Base-by-base conservation (phyloP, 2,797 vertebrate species). In the Aulostomus chinensis region DNA sequence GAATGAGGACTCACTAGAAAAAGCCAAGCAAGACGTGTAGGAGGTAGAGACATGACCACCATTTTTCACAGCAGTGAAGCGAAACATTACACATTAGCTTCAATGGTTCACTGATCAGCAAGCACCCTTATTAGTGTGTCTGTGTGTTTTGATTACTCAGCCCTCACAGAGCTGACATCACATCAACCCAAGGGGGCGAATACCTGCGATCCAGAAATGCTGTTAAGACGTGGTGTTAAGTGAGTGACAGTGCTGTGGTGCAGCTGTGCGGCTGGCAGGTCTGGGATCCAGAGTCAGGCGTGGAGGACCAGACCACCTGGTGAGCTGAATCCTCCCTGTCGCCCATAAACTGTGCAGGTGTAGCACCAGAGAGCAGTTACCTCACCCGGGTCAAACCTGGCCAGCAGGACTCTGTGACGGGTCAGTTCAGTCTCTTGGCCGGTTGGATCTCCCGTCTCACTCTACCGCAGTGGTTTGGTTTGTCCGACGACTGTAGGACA, bases 301-400 rank as follows among this genome's bases (percentile, higher is more conserved):
- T 81, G 80, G n/a, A 63, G 26, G 57, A 64, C 20, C 5, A 32
- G 83, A 81, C 83, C 84, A 86, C 84, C 84, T 76, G 41, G 50
- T 64, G 49, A 63, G 73, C 59, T 48, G 73, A 88, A 54, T 24
- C 47, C 40, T 73, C 54, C 31, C 49, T 10, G 22, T 76, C 73
- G 59, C 73, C 79, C 60, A 84, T 80, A 78, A 84, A 87, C 58
- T 4, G 64, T 33, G 77, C 73, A 88, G 87, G 83, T 89, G 84
- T 59, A 72, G 48, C 54, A 42, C 30, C 42, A 36, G 49, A 54
- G 10, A 56, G 32, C 33, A 37, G 42, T 62, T 20, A 58, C 49
- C 56, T 50, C 9, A 24, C 8, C 22, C 22, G 22, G 22, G 22
- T 24, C 4, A 24, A 4, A 4, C 4, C 22, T 4, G 8, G 22